phyloP scores from a whole-genome alignment of 2,113 vertebrate species.

The Hirundichthys speculiger region DNA sequence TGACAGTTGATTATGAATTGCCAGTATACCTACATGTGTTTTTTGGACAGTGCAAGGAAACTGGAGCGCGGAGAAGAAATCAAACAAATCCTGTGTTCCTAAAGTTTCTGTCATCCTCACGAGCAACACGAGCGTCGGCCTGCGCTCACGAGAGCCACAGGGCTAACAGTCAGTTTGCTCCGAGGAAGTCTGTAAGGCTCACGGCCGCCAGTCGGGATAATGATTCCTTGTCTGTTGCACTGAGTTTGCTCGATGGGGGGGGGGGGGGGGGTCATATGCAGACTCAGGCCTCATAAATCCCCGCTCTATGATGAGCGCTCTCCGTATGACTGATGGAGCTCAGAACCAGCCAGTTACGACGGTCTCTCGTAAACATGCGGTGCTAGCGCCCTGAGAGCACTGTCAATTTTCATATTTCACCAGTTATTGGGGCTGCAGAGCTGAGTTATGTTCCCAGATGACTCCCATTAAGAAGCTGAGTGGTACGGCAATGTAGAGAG shows the following conservation, averaged over 20 bases:
- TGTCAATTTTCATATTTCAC: conserved; percentile 83
- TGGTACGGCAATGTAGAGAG: not conserved
- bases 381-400: conserved; percentile 48
- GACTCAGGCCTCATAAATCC: conserved; percentile 78
- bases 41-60: too few relatives aligned
- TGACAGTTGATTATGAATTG: too few relatives aligned
- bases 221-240: conserved; percentile 67
- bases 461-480: conserved; percentile 60
- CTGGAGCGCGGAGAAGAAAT: too few relatives aligned
- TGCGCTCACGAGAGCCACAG: conserved; percentile 38
- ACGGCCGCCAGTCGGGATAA: conserved; percentile 66
- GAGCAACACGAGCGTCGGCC: conserved; percentile 18
- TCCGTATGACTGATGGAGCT: conserved; percentile 76
- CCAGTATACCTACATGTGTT: too few relatives aligned
- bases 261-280: conserved; percentile 69
- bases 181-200: conserved; percentile 73
- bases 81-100: too few relatives aligned
- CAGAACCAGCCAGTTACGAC: conserved; percentile 74
- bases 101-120: too few relatives aligned
- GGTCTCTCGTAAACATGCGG: conserved; percentile 77
- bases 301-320: conserved; percentile 72
- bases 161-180: conserved; percentile 56
- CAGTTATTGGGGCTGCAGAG: conserved; percentile 68
- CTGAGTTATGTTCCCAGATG: conserved; percentile 63
- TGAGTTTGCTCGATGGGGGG: conserved; percentile 40